Conservation (phyloP, 2,888 invertebrate genomes). For the Noctua comes region DNA sequence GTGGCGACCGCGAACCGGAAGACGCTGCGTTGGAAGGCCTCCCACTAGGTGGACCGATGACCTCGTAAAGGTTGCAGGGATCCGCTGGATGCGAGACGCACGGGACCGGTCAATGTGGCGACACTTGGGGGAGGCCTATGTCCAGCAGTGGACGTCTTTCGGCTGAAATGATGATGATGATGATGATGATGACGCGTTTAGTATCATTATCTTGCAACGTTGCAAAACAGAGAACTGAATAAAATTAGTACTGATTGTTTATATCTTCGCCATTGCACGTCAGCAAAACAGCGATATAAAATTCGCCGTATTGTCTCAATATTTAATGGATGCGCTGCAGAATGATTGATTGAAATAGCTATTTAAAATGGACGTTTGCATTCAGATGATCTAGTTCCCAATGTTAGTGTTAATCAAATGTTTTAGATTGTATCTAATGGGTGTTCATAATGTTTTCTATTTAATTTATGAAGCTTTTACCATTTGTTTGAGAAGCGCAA, state of each 20-base stretch:
- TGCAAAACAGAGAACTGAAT: neutral
- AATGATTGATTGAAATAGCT: constrained; percentile 33
- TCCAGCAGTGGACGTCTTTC: too few species aligned
- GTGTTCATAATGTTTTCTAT: constrained; percentile 40
- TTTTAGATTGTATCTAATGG: constrained; percentile 32
- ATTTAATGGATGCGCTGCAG: constrained; percentile 6
- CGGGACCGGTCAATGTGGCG: too few species aligned
- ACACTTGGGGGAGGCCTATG: too few species aligned
- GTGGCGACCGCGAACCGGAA: too few species aligned
- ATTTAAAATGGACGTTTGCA: constrained; percentile 36
- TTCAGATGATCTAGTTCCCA: constrained; percentile 24
- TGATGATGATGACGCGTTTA: too few species aligned
- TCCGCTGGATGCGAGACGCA: too few species aligned
- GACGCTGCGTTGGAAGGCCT: too few species aligned
- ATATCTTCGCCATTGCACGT: neutral
- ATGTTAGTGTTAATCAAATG: constrained; percentile 33
- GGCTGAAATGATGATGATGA: too few species aligned
- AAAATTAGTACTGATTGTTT: neutral
- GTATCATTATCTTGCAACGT: constrained; percentile 7
- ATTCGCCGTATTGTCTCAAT: constrained; percentile 12
- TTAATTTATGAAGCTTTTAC: constrained; percentile 48
- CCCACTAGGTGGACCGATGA: too few species aligned
- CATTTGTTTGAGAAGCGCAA: constrained; percentile 19
- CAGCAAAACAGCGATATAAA: neutral
- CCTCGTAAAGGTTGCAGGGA: too few species aligned